phyloP scores from a whole-genome alignment of 1,140 invertebrate genomes.

The Papilio dardanus region DNA sequence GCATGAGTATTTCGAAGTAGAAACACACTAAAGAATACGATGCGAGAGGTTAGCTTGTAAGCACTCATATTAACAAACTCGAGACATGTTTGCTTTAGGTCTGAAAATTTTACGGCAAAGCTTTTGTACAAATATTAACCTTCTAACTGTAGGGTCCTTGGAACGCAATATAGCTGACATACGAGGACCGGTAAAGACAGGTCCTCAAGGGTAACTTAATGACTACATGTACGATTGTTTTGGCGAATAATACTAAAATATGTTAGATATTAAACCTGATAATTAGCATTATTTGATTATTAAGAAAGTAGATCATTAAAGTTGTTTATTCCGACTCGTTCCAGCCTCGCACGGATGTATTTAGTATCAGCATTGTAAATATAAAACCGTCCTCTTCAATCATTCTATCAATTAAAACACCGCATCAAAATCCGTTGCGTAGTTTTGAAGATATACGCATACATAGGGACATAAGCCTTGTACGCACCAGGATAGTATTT shows the following conservation, averaged over 20 bases:
- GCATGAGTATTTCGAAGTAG: background rate
- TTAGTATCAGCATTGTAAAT: too few species aligned
- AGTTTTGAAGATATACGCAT: too few species aligned
- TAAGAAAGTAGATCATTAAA: too few species aligned
- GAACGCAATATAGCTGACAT: background rate
- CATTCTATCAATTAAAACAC: too few species aligned
- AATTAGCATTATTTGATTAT: too few species aligned
- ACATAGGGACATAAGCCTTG: too few species aligned
- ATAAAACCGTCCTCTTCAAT: too few species aligned
- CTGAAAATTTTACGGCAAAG: background rate
- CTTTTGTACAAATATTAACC: conserved; percentile 20
- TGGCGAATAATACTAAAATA: background rate
- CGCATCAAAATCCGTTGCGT: too few species aligned
- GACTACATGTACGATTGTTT: background rate
- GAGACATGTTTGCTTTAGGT: background rate
- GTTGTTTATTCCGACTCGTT: too few species aligned
- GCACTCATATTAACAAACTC: conserved; percentile 16
- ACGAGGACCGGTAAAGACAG: background rate
- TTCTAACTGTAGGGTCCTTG: background rate
- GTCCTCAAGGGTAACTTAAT: background rate
- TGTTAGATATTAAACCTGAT: background rate
- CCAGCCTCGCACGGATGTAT: too few species aligned
- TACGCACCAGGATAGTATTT: too few species aligned
- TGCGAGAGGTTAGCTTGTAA: too few species aligned
- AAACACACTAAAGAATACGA: background rate